These are phyloP conservation scores for Hypomesus transpacificus DNA, from an alignment of 2,113 vertebrate species.

Conservation along the genomic window DNA sequence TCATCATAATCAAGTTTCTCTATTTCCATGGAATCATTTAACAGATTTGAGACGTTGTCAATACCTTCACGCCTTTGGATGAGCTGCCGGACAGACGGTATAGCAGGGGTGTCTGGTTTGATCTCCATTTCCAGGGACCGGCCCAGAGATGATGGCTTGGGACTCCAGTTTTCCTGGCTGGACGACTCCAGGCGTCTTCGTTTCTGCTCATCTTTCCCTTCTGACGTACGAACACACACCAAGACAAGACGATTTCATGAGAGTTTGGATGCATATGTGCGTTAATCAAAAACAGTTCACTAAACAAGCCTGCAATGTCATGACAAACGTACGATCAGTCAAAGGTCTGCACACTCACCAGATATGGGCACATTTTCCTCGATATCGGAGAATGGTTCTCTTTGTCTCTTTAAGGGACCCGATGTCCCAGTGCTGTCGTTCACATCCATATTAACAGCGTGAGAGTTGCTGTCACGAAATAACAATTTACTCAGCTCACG, in stretches of 20 bases:
- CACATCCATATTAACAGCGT: slow-evolving; percentile 38
- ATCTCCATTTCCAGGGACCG: slow-evolving; percentile 37
- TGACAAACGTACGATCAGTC: background rate
- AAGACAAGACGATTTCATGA: too few species aligned
- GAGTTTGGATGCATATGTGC: too few species aligned
- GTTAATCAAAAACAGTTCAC: too few species aligned
- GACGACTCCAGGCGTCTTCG: slow-evolving; percentile 54
- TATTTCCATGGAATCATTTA: background rate
- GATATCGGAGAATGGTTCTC: slow-evolving; percentile 62
- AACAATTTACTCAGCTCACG: too few species aligned
- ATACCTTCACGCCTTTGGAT: slow-evolving; percentile 60
- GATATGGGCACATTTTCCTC: slow-evolving; percentile 51
- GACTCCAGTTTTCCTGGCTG: slow-evolving; percentile 60
- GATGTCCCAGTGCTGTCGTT: slow-evolving; percentile 14
- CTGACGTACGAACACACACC: slow-evolving; percentile 23
- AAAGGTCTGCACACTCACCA: slow-evolving; percentile 29
- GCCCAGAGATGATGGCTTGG: slow-evolving; percentile 22
- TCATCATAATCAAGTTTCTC: too few species aligned
- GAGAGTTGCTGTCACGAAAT: too few species aligned
- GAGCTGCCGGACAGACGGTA: slow-evolving; percentile 61
- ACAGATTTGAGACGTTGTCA: background rate
- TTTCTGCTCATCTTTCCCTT: slow-evolving; percentile 55
- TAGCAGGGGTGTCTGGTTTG: slow-evolving; percentile 66
- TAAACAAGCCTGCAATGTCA: too few species aligned
- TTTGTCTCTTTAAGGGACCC: slow-evolving; percentile 56